phyloP scores from a whole-genome alignment of 2,888 invertebrate genomes.

The Bursaphelenchus okinawaensis region DNA sequence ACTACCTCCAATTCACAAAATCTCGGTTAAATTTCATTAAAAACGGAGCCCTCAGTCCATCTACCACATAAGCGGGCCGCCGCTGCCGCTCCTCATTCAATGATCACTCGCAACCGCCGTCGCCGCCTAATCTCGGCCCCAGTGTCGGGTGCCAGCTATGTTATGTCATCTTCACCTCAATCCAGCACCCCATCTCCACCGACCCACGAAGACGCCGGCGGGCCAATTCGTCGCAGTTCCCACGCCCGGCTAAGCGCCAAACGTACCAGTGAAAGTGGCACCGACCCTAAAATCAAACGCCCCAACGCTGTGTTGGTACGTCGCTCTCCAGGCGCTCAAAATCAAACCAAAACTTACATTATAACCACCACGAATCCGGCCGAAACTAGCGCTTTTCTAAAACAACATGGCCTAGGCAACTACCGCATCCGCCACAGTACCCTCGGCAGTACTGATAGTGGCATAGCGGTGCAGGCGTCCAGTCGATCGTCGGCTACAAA shows the following conservation, averaged over 20 bases:
- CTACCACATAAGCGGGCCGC: background rate
- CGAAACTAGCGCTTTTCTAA: constrained; percentile 5
- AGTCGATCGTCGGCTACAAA: constrained; percentile 21
- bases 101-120: constrained; percentile 20
- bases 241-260: background rate
- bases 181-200: constrained; percentile 9
- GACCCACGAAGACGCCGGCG: background rate
- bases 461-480: constrained; percentile 16
- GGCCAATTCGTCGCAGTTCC: constrained; percentile 2
- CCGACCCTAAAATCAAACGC: constrained; percentile 8
- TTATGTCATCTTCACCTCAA: background rate
- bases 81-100: background rate
- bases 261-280: background rate
- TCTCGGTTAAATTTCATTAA: too few relatives aligned
- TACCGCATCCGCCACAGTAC: background rate
- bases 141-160: constrained; percentile 6
- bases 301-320: constrained; percentile 17
- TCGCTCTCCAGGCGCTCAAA: constrained; percentile 18
- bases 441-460: constrained; percentile 13
- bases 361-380: constrained; percentile 20
- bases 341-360: constrained; percentile 6
- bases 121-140: constrained; percentile 22
- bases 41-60: background rate
- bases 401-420: constrained; percentile 6
- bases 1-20: too few relatives aligned